Base-by-base conservation (phyloP, 2,797 vertebrate species). In the Cuniculus paca region DNA sequence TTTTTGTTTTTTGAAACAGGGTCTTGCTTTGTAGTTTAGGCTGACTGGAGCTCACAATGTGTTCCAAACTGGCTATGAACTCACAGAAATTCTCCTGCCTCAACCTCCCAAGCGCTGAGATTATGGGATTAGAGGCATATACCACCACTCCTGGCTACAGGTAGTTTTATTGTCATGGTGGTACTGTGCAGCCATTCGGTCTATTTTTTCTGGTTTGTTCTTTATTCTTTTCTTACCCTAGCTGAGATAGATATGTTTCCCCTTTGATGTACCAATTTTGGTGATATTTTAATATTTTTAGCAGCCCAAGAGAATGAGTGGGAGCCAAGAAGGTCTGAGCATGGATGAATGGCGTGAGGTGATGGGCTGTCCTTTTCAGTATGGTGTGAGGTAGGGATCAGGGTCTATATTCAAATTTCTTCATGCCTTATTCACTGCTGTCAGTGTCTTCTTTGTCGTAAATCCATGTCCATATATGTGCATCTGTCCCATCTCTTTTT, bases 241-340 rank as follows among this genome's bases (percentile, higher is more conserved):
- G 42, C n/a, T 93, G 74, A 96, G 60, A 72, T 36, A 58, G 45
- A 34, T n/a, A 45, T 77, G 13, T 96, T 82, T 94, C 11, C 34
- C 24, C 34, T 80, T 34, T 39, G 19, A 93, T 6, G 31, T 34
- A 39, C 52, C 52, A 54, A 54, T 84, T 70, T 72, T 31, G 19
- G 24, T 81, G 68, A 20, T 61, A 48, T 19, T 50, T 78, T 26
- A 56, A 9, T 4, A 52, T 81, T 70, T 70, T 78, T 45, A 65
- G 13, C 34, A 61, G 63, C 11, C 28, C 31, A 22, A 75, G 42
- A 87, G 61, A 83, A 91, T 39, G 42, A 52, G 31, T 58, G 34
- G 75, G 70, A 86, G 56, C 22, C 58, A 34, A 11, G n/a, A 20
- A 91, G 42, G 65, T 28, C 9, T 54, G 36, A 26, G 6, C 24